Evolutionary conservation across 2,888 invertebrate genomes (phyloP), one percentile per base, ranked within the genome.

Genomic region (Rambutsinella grinnellia): DNA sequence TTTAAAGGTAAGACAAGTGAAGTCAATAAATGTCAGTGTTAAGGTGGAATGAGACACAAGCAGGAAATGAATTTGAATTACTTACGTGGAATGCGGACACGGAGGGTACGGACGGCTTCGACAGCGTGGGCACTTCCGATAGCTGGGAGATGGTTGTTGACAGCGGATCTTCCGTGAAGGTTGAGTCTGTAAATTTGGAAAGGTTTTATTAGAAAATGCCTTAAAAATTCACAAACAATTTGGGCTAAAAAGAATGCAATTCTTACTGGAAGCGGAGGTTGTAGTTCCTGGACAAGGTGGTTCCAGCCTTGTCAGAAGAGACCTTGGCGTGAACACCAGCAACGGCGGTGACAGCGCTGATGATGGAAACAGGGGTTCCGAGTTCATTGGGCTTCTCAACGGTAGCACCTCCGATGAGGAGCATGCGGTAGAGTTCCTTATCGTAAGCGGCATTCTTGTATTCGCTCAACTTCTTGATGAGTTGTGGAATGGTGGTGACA

Each of bases 111-210:
- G 69, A 70, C 56, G 51, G 82, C 83, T 23, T 57, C 21, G 53
- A 83, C 81, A 72, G 81, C 58, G 77, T 79, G 80, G 23, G 78
- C 76, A 57, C 70, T 78, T 61, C 79, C 79, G 67, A 83, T 79
- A 66, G 82, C 81, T 28, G 82, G 78, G 60, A 83, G 67, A 66
- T 82, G 82, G 72, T 83, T 83, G 79, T 49, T 79, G 47, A 81
- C 66, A 21, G 66, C 61, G 49, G 81, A 80, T 46, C 66, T 21
- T 47, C 79, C 81, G 62, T 79, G 81, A 27, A 82, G 51, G 68
- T 79, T 75, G n/a, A 66, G 44, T 70, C 75, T 78, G 47, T 8
- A 36, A 36, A n/a, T n/a, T n/a, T n/a, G n/a, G n/a, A n/a, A n/a
- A n/a, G n/a, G n/a, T n/a, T n/a, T n/a, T n/a, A n/a, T n/a, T 21